A percentile compares a stretch with the other conserved stretches of the same genome.
Conservation (phyloP, 1,140 invertebrate species). For the Battus philenor region DNA sequence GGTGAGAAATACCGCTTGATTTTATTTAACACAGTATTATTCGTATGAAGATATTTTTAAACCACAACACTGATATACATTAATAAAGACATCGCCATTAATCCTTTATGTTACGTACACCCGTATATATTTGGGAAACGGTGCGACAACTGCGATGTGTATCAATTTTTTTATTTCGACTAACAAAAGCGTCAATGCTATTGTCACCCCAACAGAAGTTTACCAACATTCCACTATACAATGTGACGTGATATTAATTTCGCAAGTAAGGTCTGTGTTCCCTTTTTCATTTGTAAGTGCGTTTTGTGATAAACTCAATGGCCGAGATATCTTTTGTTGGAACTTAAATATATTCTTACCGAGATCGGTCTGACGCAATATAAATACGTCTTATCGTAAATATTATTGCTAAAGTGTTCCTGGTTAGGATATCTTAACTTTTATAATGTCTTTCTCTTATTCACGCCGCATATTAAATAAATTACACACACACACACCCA, state of each 20-base stretch:
- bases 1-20: no score
- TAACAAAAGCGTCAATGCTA: constrained; percentile 37
- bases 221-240: constrained; percentile 48
- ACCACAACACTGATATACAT: no score
- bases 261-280: constrained; percentile 35
- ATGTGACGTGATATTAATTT: constrained; percentile 52
- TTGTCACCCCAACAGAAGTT: constrained; percentile 43
- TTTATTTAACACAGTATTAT: no score
- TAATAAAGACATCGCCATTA: constrained; percentile 28
- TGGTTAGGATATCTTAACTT: constrained; percentile 4
- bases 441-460: neutral
- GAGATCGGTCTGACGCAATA: neutral
- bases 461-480: no score
- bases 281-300: constrained; percentile 27
- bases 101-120: constrained; percentile 20
- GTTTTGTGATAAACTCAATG: constrained; percentile 19
- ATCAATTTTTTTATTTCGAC: constrained; percentile 27
- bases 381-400: constrained; percentile 9
- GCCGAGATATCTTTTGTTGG: constrained; percentile 8
- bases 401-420: constrained; percentile 3
- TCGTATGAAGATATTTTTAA: no score
- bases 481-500: no score
- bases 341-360: constrained; percentile 2
- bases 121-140: constrained; percentile 35
- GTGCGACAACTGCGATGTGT: constrained; percentile 19